Evolutionary conservation across 2,888 invertebrate genomes (phyloP).

Genomic region (Drosophila subquinaria): DNA sequence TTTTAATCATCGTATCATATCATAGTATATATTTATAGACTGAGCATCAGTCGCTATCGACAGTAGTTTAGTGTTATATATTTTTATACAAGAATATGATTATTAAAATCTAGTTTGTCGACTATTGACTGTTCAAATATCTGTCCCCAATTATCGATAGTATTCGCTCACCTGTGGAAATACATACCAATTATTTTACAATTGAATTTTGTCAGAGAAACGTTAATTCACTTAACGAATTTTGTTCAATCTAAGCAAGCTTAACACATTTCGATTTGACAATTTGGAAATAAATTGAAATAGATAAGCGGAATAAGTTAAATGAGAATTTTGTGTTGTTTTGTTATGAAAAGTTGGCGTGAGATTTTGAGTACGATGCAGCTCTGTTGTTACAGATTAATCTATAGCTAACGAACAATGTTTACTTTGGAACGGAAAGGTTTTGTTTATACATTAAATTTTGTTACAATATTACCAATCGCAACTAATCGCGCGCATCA

Average conservation of each 20-base stretch:
- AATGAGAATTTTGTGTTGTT: slow-evolving; percentile 3
- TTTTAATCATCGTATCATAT: no score
- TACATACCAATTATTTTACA: not conserved
- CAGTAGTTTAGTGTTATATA: no score
- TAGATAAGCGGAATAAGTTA: not conserved
- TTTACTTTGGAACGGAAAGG: slow-evolving; percentile 21
- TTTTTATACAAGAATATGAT: no score
- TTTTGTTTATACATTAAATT: slow-evolving; percentile 12
- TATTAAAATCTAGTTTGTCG: no score
- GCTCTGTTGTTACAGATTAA: slow-evolving; percentile 15
- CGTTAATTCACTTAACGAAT: not conserved
- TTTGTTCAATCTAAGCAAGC: not conserved
- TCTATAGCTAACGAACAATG: slow-evolving; percentile 22
- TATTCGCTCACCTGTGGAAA: no score
- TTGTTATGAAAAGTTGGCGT: slow-evolving; percentile 20
- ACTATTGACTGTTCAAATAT: no score
- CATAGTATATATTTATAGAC: no score
- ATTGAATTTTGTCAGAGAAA: not conserved
- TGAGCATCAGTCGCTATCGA: no score
- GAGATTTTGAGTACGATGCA: slow-evolving; percentile 25
- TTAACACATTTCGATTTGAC: slow-evolving; percentile 6
- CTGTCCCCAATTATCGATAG: not conserved
- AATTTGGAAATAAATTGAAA: slow-evolving; percentile 3
- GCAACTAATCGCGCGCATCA: slow-evolving; percentile 16
- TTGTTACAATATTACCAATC: slow-evolving; percentile 2